Evolutionary conservation across 2,888 invertebrate species (phyloP).

Genomic region (Campoplex nolae): DNA sequence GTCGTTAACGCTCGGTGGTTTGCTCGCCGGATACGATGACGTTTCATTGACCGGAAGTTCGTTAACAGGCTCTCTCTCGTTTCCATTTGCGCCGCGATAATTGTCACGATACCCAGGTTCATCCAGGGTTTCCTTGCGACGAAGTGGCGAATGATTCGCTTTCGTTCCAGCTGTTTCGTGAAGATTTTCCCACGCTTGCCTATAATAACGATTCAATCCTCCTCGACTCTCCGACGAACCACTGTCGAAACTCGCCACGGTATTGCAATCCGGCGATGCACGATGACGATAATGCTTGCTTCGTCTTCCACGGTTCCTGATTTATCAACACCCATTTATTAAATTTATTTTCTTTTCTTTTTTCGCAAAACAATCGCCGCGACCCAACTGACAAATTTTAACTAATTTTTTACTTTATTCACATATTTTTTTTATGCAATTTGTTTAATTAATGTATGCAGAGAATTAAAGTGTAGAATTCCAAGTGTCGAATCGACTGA

Average conservation of each 20-base stretch:
- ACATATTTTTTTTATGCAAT: background rate
- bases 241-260: conserved; percentile 95
- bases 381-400: background rate
- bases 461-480: background rate
- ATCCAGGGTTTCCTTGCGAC: conserved; percentile 90
- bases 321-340: conserved; percentile 46
- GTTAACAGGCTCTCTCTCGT: conserved; percentile 87
- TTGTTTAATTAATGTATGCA: background rate
- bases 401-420: background rate
- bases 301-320: conserved; percentile 89
- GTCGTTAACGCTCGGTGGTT: conserved; percentile 85
- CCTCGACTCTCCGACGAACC: conserved; percentile 94
- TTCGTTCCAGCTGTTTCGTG: conserved; percentile 92
- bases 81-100: conserved; percentile 78
- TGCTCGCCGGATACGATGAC: conserved; percentile 83
- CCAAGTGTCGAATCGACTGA: background rate
- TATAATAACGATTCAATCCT: conserved; percentile 94
- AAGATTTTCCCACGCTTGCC: conserved; percentile 97
- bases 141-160: conserved; percentile 87
- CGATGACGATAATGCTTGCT: conserved; percentile 95
- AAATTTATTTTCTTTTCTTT: background rate
- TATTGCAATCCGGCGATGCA: conserved; percentile 95
- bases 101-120: conserved; percentile 86
- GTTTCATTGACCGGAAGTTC: conserved; percentile 91
- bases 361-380: background rate